phyloP scores from a whole-genome alignment of 2,113 vertebrate species.

The Clarias batrachus region DNA sequence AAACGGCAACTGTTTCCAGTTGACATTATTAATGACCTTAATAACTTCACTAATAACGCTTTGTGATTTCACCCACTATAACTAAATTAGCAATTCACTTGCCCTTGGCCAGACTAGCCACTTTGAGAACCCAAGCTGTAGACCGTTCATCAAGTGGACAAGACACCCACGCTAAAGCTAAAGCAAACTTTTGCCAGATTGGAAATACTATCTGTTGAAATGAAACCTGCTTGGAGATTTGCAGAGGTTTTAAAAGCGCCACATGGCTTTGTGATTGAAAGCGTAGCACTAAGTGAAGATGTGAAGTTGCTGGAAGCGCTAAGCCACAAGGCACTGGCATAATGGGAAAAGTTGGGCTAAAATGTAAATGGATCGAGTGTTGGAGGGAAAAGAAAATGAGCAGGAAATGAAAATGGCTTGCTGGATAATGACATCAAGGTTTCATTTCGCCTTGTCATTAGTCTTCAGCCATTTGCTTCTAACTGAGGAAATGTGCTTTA shows the following conservation, averaged over 20 bases:
- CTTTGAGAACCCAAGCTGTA: neutral
- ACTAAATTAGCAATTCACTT: neutral
- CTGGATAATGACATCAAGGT: slow-evolving; percentile 27
- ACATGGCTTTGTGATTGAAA: slow-evolving; percentile 19
- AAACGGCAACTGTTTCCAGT: neutral
- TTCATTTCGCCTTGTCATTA: slow-evolving; percentile 27
- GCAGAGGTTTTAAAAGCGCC: slow-evolving; percentile 1
- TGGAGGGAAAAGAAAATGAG: slow-evolving; percentile 2
- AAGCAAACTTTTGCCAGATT: neutral
- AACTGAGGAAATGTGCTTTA: slow-evolving; percentile 9
- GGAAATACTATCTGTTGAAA: slow-evolving; percentile 17
- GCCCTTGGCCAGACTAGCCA: neutral
- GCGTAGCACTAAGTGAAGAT: slow-evolving; percentile 4
- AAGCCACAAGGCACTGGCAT: slow-evolving; percentile 5
- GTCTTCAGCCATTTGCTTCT: slow-evolving; percentile 11
- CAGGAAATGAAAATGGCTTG: slow-evolving; percentile 15
- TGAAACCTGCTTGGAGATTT: slow-evolving; percentile 15
- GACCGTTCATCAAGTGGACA: neutral
- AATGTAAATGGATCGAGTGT: slow-evolving; percentile 12
- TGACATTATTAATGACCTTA: neutral
- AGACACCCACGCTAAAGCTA: neutral
- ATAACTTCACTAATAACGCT: neutral
- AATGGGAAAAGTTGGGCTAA: neutral
- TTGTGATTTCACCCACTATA: neutral
- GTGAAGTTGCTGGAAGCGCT: slow-evolving; percentile 15